Evolutionary conservation across 2,113 vertebrate species (phyloP).

Genomic region (Lathamus discolor): DNA sequence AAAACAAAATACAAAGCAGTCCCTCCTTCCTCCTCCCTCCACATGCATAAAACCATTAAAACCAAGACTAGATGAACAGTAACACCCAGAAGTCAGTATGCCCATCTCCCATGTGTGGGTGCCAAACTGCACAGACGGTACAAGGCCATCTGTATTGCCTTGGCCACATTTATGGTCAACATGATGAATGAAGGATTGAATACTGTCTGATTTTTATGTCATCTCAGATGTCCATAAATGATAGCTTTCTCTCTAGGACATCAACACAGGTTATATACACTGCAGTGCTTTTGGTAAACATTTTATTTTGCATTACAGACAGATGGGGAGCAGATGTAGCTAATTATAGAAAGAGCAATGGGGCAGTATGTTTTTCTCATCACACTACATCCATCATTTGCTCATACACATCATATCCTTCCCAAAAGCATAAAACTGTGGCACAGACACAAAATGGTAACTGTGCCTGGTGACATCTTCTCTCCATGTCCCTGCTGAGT

Average conservation of each 20-base stretch:
- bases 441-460: background rate
- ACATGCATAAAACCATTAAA: background rate
- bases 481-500: background rate
- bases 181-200: background rate
- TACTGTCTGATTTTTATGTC: background rate
- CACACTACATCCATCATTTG: background rate
- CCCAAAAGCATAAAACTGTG: background rate
- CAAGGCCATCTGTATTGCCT: background rate
- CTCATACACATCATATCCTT: background rate
- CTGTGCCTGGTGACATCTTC: too few relatives aligned
- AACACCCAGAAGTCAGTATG: accelerated
- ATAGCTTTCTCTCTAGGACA: background rate
- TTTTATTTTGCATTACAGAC: background rate
- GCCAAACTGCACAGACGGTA: background rate
- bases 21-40: background rate
- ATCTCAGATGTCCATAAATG: background rate
- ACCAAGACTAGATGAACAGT: background rate
- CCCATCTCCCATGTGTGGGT: background rate
- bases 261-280: background rate
- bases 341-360: background rate
- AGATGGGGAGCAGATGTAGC: background rate
- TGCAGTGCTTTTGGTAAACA: background rate
- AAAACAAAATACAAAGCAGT: background rate
- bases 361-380: background rate
- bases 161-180: background rate